A percentile compares a stretch with the other conserved stretches of the same genome.
Conservation (phyloP, 53 echinoderm and acorn worm species). For the Stichopus horrens region DNA sequence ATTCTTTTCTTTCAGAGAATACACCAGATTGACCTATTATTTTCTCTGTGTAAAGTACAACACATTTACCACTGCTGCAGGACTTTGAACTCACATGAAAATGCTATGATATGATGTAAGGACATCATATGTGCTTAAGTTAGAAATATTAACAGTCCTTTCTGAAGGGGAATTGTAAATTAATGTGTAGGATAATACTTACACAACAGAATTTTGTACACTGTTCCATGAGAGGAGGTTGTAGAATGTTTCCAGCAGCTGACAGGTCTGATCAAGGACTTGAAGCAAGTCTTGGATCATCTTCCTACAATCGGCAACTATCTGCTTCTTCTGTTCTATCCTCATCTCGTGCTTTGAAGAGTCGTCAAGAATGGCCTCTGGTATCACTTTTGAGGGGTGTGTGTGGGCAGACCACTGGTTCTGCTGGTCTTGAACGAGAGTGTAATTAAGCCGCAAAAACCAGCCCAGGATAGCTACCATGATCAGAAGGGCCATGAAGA, state of each 20-base stretch:
- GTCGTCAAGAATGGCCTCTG: slow-evolving; percentile 18
- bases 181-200: not conserved
- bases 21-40: no score
- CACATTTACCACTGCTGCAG: no score
- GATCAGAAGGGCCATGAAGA: not conserved
- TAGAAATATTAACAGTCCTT: no score
- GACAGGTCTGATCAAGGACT: slow-evolving; percentile 1
- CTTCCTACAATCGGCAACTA: slow-evolving; percentile 53
- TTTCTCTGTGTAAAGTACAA: no score
- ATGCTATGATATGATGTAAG: no score
- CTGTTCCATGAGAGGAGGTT: slow-evolving; percentile 15
- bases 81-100: no score
- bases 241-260: slow-evolving; percentile 23
- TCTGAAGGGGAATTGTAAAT: no score
- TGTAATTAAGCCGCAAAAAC: slow-evolving; percentile 12
- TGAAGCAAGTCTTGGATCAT: slow-evolving; percentile 52
- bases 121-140: no score
- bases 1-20: no score
- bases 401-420: slow-evolving; percentile 21
- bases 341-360: slow-evolving; percentile 34
- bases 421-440: slow-evolving; percentile 22
- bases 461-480: slow-evolving; percentile 4
- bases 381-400: slow-evolving; percentile 27
- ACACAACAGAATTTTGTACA: slow-evolving; percentile 14
- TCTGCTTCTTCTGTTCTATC: slow-evolving; percentile 42